Evolutionary conservation across 2,797 vertebrate genomes (phyloP).

Genomic region (Tympanoctomys barrerae): DNA sequence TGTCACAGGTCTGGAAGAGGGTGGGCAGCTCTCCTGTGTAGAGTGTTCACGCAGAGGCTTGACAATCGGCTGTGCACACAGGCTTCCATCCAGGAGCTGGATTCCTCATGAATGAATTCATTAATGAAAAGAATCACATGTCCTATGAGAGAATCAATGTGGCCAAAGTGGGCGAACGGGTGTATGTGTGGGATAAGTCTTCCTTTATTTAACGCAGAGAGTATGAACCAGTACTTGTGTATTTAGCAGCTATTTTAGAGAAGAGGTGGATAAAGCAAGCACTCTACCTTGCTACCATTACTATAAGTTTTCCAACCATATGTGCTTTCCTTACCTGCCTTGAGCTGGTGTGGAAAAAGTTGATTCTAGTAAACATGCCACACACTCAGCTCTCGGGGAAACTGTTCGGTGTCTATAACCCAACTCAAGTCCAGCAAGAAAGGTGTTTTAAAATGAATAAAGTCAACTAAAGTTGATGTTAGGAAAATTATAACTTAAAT

Average conservation of each 20-base stretch:
- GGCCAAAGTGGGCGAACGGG: not conserved
- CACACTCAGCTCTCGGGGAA: not conserved
- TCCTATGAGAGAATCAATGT: not conserved
- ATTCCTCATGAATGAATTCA: not conserved
- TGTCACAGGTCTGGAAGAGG: rapidly evolving
- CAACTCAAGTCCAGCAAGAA: not conserved
- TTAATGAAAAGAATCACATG: not conserved
- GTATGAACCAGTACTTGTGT: not conserved
- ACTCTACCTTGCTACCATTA: not conserved
- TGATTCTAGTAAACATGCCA: not conserved
- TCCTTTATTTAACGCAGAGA: not conserved
- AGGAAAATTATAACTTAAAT: not conserved
- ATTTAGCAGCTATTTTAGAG: not conserved
- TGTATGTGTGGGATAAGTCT: not conserved
- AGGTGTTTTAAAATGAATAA: not conserved
- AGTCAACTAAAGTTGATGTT: not conserved
- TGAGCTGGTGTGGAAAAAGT: not conserved
- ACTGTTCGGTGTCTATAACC: not conserved
- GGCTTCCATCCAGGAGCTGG: not conserved
- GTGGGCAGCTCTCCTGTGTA: not conserved
- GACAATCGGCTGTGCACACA: not conserved
- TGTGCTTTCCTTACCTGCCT: not conserved
- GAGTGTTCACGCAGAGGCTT: not conserved
- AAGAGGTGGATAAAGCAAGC: not conserved
- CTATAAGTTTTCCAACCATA: not conserved